Base-by-base conservation (phyloP, 2,113 vertebrate genomes). In the Lamprologus callipterus region DNA sequence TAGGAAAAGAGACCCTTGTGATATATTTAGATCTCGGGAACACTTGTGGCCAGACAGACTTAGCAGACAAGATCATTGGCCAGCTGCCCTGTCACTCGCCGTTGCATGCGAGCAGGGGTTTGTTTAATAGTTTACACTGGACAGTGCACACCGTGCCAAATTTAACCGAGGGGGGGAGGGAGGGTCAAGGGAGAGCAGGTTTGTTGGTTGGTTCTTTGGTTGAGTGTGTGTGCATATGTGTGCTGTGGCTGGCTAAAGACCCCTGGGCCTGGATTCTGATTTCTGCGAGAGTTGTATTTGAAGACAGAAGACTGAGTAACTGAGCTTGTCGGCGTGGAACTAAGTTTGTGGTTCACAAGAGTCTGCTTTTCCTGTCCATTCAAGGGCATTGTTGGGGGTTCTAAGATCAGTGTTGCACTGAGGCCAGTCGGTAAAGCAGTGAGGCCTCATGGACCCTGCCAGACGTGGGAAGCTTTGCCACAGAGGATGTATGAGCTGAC, bases 11-110 rank as follows among this genome's bases (percentile, higher is more conserved):
- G 92, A 93, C 91, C 91, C 87, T 83, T 28, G 9, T 47, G 89
- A 93, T 96, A 97, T 93, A 95, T 95, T 95, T 96, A 95, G 95
- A 82, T 49, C 82, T 68, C 47, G 73, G 65, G 75, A 79, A 85
- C 93, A 93, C 95, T 95, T 91, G 85, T 91, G 87, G 47, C 88
- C 75, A 87, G 94, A 93, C 91, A 78, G 83, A 87, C 88, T 86
- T 84, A 89, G 58, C 78, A 55, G 85, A 70, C 65, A 47, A 53
- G 84, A 57, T 88, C 85, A 96, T 94, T 96, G 96, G 95, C 89
- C 91, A 87, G 70, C 88, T 88, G 82, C 82, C 83, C 82, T 83
- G 94, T 95, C 96, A 93, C 85, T 96, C 95, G 90, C 70, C 58
- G 49, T 79, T 85, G 87, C 83, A 68, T 82, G 88, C 68, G 6